Conservation (phyloP, 2,797 vertebrate genomes). For the Platalea minor region DNA sequence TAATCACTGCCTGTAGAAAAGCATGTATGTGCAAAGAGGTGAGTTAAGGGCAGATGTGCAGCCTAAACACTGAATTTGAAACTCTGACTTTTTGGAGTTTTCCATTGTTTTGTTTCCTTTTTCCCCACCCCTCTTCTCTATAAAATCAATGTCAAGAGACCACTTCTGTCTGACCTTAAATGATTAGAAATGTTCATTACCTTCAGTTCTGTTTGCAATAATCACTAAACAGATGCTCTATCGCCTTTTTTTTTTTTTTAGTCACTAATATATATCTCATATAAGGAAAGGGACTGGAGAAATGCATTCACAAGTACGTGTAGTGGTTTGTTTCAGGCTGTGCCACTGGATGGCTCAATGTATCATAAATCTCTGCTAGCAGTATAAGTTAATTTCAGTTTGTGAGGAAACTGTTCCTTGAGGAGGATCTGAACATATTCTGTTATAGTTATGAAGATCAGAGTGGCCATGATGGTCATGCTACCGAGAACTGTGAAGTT, state of each 20-base stretch:
- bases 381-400: not conserved
- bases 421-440: not conserved
- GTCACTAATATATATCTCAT: not conserved
- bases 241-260: not conserved
- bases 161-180: not conserved
- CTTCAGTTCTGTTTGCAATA: not conserved
- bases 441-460: not conserved
- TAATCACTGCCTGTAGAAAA: not conserved
- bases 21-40: not conserved
- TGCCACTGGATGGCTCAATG: conserved; percentile 63
- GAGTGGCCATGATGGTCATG: not conserved
- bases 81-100: not conserved
- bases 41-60: not conserved
- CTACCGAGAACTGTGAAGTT: not conserved
- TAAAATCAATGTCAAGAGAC: not conserved
- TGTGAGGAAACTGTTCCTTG: not conserved
- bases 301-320: not conserved
- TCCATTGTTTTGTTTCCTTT: not conserved
- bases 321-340: conserved; percentile 34
- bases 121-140: not conserved
- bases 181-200: not conserved
- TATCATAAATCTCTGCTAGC: conserved; percentile 8
- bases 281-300: not conserved
- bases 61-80: not conserved
- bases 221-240: not conserved